phyloP scores from a whole-genome alignment of 2,113 vertebrate species.

The Solea solea region DNA sequence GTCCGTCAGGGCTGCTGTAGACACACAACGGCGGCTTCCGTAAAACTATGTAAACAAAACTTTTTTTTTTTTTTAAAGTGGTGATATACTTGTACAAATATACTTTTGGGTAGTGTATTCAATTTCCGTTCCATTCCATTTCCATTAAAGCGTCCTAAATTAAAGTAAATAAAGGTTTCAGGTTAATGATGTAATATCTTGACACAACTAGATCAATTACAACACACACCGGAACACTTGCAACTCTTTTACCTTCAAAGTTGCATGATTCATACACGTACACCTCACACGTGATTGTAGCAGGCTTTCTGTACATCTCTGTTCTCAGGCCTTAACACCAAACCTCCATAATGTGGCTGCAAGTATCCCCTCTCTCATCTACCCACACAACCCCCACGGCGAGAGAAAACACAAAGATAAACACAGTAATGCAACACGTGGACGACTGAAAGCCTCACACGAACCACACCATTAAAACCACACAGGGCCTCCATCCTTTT shows the following conservation, averaged over 20 bases:
- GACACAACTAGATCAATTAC: no score
- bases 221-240: no score
- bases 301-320: constrained; percentile 18
- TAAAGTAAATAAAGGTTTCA: no score
- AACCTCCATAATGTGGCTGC: constrained; percentile 35
- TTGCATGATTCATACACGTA: neutral
- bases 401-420: constrained; percentile 56
- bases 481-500: constrained; percentile 53
- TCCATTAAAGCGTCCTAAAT: no score
- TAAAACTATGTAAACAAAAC: no score
- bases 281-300: constrained; percentile 23
- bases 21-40: no score
- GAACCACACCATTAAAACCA: constrained; percentile 53
- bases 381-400: constrained; percentile 30
- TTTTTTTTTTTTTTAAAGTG: no score
- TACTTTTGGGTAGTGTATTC: no score
- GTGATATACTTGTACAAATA: no score
- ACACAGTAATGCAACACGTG: constrained; percentile 56
- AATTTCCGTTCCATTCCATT: no score
- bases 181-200: no score
- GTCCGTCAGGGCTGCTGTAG: no score
- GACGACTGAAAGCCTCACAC: constrained; percentile 59
- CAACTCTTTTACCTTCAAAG: neutral
- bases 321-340: constrained; percentile 19
- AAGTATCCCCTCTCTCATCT: constrained; percentile 30